Evolutionary conservation across 1,140 invertebrate genomes (phyloP).

Genomic region (Saccostrea cuccullata): DNA sequence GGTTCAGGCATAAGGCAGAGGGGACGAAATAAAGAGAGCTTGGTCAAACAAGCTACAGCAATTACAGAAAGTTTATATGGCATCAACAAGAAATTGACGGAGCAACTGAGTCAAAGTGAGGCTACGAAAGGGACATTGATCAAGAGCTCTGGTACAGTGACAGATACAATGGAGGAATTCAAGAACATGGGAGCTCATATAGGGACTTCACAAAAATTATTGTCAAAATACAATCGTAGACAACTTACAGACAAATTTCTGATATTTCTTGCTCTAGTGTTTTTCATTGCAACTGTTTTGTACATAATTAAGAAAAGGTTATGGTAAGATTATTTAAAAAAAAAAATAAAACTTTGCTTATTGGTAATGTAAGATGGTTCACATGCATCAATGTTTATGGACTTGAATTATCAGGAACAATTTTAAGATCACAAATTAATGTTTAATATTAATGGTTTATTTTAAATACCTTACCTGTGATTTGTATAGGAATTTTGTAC

Average conservation of each 20-base stretch:
- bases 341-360: no score
- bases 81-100: constrained; percentile 90
- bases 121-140: constrained; percentile 89
- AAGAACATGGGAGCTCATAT: constrained; percentile 91
- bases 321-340: constrained; percentile 59
- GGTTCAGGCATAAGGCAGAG: constrained; percentile 64
- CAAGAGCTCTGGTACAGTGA: constrained; percentile 76
- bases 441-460: no score
- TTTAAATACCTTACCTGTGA: no score
- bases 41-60: constrained; percentile 68
- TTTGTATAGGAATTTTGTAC: no score
- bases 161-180: constrained; percentile 89
- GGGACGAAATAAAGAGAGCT: constrained; percentile 70
- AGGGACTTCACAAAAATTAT: constrained; percentile 90
- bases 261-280: constrained; percentile 92
- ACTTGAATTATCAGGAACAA: no score
- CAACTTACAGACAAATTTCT: constrained; percentile 97
- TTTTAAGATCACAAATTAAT: no score
- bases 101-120: constrained; percentile 91
- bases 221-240: constrained; percentile 95
- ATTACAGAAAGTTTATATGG: constrained; percentile 89
- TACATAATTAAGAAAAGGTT: constrained; percentile 94
- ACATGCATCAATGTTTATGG: no score
- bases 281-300: constrained; percentile 94
- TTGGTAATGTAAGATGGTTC: no score